Percentiles rank a stretch among this genome's conserved stretches.
phyloP scores from a whole-genome alignment of 1,140 invertebrate species.

The Cheumatopsyche charites region DNA sequence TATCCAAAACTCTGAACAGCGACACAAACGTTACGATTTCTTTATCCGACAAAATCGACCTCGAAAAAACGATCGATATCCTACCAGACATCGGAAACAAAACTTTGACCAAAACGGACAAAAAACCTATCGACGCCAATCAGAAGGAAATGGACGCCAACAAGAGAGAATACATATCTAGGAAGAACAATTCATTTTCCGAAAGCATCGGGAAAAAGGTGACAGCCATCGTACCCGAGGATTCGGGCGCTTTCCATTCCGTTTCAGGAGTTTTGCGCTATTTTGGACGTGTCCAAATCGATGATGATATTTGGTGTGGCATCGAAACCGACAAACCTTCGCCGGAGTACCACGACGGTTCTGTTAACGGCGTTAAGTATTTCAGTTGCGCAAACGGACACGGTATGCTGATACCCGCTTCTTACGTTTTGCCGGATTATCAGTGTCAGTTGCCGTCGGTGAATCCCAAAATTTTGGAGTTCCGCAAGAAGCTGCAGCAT shows the following conservation, averaged over 20 bases:
- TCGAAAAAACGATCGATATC: conserved; percentile 37
- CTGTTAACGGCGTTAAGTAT: conserved; percentile 64
- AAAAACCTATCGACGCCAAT: conserved; percentile 28
- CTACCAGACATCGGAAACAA: conserved; percentile 31
- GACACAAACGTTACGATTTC: conserved; percentile 31
- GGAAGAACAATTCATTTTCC: conserved; percentile 20
- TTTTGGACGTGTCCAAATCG: conserved; percentile 65
- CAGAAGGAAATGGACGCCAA: background rate
- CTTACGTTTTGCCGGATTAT: conserved; percentile 30
- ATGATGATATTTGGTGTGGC: conserved; percentile 68
- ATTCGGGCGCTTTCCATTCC: conserved; percentile 50
- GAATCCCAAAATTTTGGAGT: conserved; percentile 39
- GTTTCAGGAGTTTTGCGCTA: conserved; percentile 62
- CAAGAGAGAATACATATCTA: background rate
- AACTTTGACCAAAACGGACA: conserved; percentile 22
- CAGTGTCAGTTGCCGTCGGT: conserved; percentile 14
- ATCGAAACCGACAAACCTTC: conserved; percentile 61
- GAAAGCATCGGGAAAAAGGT: conserved; percentile 62
- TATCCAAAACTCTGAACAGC: background rate
- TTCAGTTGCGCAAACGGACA: conserved; percentile 59
- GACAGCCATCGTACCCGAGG: conserved; percentile 55
- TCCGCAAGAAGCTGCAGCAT: conserved; percentile 35
- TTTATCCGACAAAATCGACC: conserved; percentile 39
- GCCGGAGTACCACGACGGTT: conserved; percentile 68
- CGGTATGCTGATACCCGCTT: conserved; percentile 62